These are phyloP conservation scores for Percina caprodes DNA, from an alignment of 2,113 vertebrate species.

Conservation along the genomic window DNA sequence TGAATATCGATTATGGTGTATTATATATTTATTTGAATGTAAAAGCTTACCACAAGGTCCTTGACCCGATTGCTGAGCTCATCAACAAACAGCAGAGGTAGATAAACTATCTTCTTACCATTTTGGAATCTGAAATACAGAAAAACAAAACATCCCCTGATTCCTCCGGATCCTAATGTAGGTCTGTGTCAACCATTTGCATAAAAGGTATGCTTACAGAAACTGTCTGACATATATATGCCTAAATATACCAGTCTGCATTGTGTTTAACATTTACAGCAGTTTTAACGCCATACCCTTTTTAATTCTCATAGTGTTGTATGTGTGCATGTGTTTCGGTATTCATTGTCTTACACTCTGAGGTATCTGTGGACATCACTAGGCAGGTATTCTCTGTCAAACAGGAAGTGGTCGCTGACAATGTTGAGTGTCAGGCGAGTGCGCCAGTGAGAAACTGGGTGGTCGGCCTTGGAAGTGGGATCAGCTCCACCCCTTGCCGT, in stretches of 20 bases:
- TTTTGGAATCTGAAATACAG: constrained; percentile 87
- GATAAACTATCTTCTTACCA: constrained; percentile 95
- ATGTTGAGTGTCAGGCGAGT: constrained; percentile 92
- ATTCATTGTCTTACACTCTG: constrained; percentile 86
- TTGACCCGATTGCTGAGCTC: constrained; percentile 98
- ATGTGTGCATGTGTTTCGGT: neutral
- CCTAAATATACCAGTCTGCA: neutral
- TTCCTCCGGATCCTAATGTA: neutral
- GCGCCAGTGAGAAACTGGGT: constrained; percentile 95
- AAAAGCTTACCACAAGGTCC: constrained; percentile 91
- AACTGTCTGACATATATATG: neutral
- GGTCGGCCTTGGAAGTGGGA: constrained; percentile 79
- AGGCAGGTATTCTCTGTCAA: constrained; percentile 92
- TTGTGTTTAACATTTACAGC: neutral
- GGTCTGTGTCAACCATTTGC: neutral
- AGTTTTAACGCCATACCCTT: neutral
- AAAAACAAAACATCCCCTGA: constrained; percentile 1
- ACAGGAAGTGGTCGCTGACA: constrained; percentile 93
- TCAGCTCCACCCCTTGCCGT: constrained; percentile 62
- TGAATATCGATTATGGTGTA: neutral
- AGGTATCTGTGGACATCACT: constrained; percentile 96
- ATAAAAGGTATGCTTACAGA: neutral
- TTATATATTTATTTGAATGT: constrained; percentile 11
- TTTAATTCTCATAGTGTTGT: constrained; percentile 2
- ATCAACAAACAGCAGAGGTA: constrained; percentile 98